A percentile compares a stretch with the other conserved stretches of the same genome.
phyloP scores from a whole-genome alignment of 2,113 vertebrate species.

The Machaerirhynchus nigripectus region DNA sequence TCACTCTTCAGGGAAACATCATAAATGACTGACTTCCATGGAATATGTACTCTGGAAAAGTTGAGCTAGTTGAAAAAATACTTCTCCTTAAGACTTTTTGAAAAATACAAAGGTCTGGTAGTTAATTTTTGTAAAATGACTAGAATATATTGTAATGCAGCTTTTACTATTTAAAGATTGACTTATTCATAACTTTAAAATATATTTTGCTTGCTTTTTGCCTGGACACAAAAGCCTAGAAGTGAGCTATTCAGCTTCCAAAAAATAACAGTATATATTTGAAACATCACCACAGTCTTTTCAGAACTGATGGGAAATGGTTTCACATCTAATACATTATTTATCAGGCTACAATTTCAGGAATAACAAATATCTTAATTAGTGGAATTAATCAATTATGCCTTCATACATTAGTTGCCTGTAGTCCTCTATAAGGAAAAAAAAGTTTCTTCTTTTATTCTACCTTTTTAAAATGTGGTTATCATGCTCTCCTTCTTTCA shows the following conservation, averaged over 20 bases:
- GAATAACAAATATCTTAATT: conserved; percentile 66
- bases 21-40: neutral
- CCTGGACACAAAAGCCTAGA: neutral
- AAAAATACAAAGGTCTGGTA: neutral
- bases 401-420: conserved; percentile 44
- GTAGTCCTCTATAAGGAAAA: conserved; percentile 2
- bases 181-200: neutral
- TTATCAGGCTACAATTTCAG: conserved; percentile 40
- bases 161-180: neutral
- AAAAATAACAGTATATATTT: conserved; percentile 7
- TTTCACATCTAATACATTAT: conserved; percentile 37
- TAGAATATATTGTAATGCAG: neutral
- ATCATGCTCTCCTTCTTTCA: conserved; percentile 43
- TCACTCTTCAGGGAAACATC: neutral
- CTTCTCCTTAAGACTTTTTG: neutral
- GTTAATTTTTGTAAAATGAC: neutral
- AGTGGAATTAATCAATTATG: conserved; percentile 55
- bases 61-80: neutral
- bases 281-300: conserved; percentile 1
- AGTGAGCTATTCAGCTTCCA: neutral
- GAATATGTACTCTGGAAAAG: neutral
- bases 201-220: neutral
- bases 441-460: conserved; percentile 39
- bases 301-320: conserved; percentile 1
- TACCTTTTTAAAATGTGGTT: conserved; percentile 57